A percentile compares a stretch with the other conserved stretches of the same genome.
Conservation (phyloP, 1,140 invertebrate genomes). For the Dendrolimus punctatus region DNA sequence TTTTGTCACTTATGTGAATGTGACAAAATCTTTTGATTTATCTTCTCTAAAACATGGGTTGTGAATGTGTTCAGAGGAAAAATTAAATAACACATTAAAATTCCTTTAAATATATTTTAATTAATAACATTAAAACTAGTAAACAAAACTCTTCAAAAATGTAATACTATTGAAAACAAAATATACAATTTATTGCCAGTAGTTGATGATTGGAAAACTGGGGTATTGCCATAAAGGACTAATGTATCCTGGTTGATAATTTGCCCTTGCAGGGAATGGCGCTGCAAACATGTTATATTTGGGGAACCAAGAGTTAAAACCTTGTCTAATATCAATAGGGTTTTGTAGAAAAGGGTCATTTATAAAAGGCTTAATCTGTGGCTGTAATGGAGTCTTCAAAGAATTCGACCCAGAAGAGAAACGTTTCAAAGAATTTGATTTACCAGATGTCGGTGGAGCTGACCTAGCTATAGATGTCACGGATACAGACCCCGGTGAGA, state of each 20-base stretch:
- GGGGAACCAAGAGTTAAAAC: constrained; percentile 15
- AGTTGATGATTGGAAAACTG: constrained; percentile 30
- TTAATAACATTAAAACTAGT: neutral
- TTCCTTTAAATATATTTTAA: neutral
- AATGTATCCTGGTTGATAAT: constrained; percentile 8
- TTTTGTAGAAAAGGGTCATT: neutral
- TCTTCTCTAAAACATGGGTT: no score
- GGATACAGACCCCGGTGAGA: constrained; percentile 24
- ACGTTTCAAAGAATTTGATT: constrained; percentile 9
- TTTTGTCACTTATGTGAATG: no score
- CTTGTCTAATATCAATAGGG: constrained; percentile 1
- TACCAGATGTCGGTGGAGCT: constrained; percentile 2
- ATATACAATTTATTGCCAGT: constrained; percentile 20
- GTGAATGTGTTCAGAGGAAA: no score
- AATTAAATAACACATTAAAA: no score
- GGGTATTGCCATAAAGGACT: constrained; percentile 25
- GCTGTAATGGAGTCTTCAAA: constrained; percentile 3
- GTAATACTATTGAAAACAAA: neutral
- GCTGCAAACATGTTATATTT: constrained; percentile 13
- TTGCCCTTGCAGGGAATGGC: constrained; percentile 1
- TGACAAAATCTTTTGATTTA: no score
- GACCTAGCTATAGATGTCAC: constrained; percentile 17
- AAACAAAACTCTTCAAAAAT: neutral
- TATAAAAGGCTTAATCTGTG: constrained; percentile 5
- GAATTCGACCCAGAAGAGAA: constrained; percentile 4